Base-by-base conservation (phyloP, 2,888 invertebrate species). In the Nasonia oneida region DNA sequence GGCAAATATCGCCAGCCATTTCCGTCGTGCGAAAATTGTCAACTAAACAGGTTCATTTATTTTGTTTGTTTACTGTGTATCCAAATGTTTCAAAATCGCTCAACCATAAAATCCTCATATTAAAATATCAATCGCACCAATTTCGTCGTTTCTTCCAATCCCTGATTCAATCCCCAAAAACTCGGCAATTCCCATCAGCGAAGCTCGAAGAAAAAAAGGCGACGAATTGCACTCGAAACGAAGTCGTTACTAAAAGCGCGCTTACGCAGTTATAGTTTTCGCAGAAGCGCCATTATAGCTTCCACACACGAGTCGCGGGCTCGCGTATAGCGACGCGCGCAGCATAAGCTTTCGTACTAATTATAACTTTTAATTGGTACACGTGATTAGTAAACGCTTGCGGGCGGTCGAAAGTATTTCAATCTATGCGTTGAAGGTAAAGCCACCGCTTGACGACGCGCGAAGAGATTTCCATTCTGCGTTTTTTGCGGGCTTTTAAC, bases 321-420 rank as follows among this genome's bases (percentile, higher is more conserved):
- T 70, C 42, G 39, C 75, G 39, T n/a, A 37, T 5, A 37, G 37
- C 37, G 37, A 37, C 37, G 37, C 37, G 37, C 71, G 75, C 47
- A 37, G 1, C 70, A 78, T 84, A 81, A 84, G 84, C 84, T 84
- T 67, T 42, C 75, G 57, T 79, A 76, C 82, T 87, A 85, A 87
- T 87, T 83, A 86, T 88, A 87, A 88, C 53, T 88, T 88, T 87
- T 88, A 88, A 88, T 87, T 88, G 85, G 84, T 80, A 77, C 79
- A 84, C 71, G 83, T 82, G 85, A 87, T 83, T 85, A 61, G 84
- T 70, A 84, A 85, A 78, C 47, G 78, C 70, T 78, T 23, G 74
- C 15, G 50, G 53, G 53, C 37, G 42, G 37, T 33, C 39, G 39
- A 75, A 86, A 80, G 74, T 82, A 86, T 80, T 83, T 76, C 75